A percentile compares a stretch with the other conserved stretches of the same genome.
Conservation (phyloP, 2,888 invertebrate genomes). For the Melangyna quadrimaculata region DNA sequence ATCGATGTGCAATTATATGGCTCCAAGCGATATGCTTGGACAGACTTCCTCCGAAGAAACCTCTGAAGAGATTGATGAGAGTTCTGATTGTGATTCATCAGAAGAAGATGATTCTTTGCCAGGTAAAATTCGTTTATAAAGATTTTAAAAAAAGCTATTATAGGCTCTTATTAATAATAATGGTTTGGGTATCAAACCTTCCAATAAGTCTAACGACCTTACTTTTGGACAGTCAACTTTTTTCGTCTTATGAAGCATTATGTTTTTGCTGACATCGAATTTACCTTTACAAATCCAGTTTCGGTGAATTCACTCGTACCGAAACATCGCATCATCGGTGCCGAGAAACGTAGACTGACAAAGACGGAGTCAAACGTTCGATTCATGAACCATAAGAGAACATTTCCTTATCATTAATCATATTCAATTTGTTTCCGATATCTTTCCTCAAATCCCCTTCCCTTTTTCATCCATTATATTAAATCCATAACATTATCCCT, state of each 20-base stretch:
- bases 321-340: no score
- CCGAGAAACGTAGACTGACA: no score
- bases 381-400: background rate
- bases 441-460: background rate
- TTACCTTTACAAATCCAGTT: no score
- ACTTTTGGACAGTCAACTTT: background rate
- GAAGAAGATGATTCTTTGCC: constrained; percentile 2
- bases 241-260: background rate
- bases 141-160: background rate
- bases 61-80: constrained; percentile 50
- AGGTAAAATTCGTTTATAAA: background rate
- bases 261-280: no score
- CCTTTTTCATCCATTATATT: background rate
- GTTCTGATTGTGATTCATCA: constrained; percentile 28
- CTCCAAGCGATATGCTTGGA: constrained; percentile 71
- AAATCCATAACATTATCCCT: background rate
- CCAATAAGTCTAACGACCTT: background rate
- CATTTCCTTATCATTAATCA: background rate
- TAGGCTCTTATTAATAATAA: background rate
- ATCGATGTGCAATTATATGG: constrained; percentile 73
- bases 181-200: background rate
- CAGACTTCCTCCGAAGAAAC: constrained; percentile 50
- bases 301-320: no score
- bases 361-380: background rate
- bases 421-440: background rate